Evolutionary conservation across 1,140 invertebrate genomes (phyloP), one percentile per base, ranked within the genome.

Genomic region (Drosophila ercepeae): DNA sequence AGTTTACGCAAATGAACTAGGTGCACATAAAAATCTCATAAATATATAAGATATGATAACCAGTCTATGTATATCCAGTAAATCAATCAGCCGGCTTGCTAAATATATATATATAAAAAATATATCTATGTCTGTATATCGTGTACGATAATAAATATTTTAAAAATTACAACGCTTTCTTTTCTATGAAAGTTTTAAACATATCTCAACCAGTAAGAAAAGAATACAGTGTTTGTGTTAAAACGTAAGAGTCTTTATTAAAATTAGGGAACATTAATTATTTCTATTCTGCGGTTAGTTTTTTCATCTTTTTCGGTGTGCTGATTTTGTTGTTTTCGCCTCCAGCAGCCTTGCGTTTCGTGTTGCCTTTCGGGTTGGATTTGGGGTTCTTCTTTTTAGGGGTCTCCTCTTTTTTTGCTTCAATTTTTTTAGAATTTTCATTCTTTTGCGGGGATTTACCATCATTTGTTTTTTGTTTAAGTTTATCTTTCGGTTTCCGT

Each of bases 61-160:
- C 58, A 83, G 74, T 59, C 53, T 67, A 83, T 84, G 71, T 83
- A 86, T 83, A 83, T 79, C 55, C 78, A 81, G 51, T 76, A 81
- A 82, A 73, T 68, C 63, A 67, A 60, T 79, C 79, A 79, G 55
- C 65, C 71, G 76, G 81, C 79, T 86, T 84, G 86, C 64, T 67
- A 69, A 48, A 54, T 54, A 75, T 57, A 75, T 55, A 68, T 78
- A 82, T 82, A 64, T 61, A 83, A 75, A 73, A 71, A 68, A 60
- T 60, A 69, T 67, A 67, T 65, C 45, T 68, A 68, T 68, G 61
- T 69, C 48, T 78, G 78, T 81, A 81, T 82, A 78, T 84, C 78
- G 71, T 83, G 81, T 83, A 83, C 75, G 81, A 83, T 86, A 83
- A 83, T 83, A 86, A 86, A 83, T 86, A 83, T 86, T 83, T 86